Base-by-base conservation (phyloP, 30 jellyfish, hydroid and myxozoan genomes). In the Mastigias papua region DNA sequence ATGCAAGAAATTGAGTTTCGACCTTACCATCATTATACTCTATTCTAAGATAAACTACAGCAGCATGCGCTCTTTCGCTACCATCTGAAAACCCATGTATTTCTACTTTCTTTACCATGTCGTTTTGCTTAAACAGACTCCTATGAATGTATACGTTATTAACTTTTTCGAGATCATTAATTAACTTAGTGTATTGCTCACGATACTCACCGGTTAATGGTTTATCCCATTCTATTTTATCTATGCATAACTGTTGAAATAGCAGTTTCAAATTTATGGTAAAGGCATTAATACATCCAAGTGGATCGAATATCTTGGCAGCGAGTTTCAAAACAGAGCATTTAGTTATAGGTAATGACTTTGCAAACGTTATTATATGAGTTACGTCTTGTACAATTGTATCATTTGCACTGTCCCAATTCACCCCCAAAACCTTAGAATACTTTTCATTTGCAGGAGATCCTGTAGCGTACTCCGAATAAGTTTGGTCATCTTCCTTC, bases 1-100 rank as follows among this genome's bases (percentile, higher is more conserved):
- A 87, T 1, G 97, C 86, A 19, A 86, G 57, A 62, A 92, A 73
- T 0, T 35, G 64, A 29, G 66, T 68, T 25, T 50, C 60, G 23
- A 92, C 95, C 75, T 89, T 29, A 26, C 92, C 97, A 79, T 72
- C 58, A 2, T 78, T 61, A 70, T 70, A 75, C 48, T 27, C 61
- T 32, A 92, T 89, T 27, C 95, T 37, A 19, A 92, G 64, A 76
- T 92, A 86, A 25, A 92, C 95, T 37, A 92, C 97, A 17, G 95
- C 82, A 32, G 80, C 94, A 33, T 86, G 81, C 27, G 86, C 93
- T 0, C 74, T 62, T 63, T 62, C 86, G 27, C 92, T 64, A 34
- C 91, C 87, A 67, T 87, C 98, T 20, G 89, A 86, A 82, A 70
- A 78, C 21, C 82, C 91, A 86, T 92, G 98, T 20, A 87, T 28